These are phyloP conservation scores for Drosophila prolongata DNA, from an alignment of 2,888 invertebrate genomes.

Conservation along the genomic window DNA sequence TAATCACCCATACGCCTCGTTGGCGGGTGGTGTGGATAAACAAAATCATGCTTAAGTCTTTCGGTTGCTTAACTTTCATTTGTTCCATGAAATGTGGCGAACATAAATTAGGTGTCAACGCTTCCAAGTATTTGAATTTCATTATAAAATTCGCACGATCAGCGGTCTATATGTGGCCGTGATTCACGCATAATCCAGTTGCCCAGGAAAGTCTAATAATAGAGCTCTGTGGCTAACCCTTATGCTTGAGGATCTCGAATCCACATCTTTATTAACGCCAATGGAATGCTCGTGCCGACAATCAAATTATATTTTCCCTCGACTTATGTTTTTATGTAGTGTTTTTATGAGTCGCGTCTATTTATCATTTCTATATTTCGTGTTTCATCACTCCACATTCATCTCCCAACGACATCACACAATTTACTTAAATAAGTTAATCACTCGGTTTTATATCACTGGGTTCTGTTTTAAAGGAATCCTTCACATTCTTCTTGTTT, in stretches of 20 bases:
- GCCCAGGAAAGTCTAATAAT: conserved; percentile 57
- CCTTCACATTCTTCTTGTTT: conserved; percentile 38
- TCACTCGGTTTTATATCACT: conserved; percentile 11
- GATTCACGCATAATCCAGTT: conserved; percentile 59
- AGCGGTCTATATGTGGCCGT: conserved; percentile 20
- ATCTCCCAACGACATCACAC: conserved; percentile 14
- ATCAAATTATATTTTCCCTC: conserved; percentile 36
- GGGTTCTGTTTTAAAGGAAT: neutral
- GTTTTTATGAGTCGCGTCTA: conserved; percentile 10
- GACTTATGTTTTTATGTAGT: conserved; percentile 10
- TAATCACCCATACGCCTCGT: conserved; percentile 70
- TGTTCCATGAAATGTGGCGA: conserved; percentile 60
- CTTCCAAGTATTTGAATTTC: conserved; percentile 31
- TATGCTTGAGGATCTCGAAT: conserved; percentile 31
- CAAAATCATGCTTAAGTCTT: conserved; percentile 16
- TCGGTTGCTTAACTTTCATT: conserved; percentile 53
- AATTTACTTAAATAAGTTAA: conserved; percentile 15
- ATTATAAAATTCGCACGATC: conserved; percentile 31
- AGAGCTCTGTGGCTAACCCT: conserved; percentile 35
- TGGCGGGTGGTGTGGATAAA: conserved; percentile 29
- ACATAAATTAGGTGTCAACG: conserved; percentile 52
- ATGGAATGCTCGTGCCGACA: conserved; percentile 52
- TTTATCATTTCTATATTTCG: neutral
- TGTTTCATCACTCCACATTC: neutral
- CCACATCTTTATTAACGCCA: conserved; percentile 34